These are phyloP conservation scores for Drosophila flavopinicola DNA, from an alignment of 2,888 invertebrate genomes.

Conservation along the genomic window DNA sequence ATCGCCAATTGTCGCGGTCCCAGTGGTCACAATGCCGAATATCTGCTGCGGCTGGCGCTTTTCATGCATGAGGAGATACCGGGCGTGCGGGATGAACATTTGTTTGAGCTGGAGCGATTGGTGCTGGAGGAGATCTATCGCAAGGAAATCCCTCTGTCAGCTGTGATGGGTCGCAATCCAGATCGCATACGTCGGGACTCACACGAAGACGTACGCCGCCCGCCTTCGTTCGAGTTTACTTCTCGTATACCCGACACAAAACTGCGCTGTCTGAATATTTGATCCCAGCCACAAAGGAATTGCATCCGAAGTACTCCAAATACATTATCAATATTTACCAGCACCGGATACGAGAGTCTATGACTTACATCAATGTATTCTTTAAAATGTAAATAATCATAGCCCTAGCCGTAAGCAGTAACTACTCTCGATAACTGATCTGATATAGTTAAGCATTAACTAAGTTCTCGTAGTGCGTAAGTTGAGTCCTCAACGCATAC, in stretches of 20 bases:
- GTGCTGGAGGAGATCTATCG: conserved; percentile 76
- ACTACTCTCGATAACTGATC: conserved; percentile 58
- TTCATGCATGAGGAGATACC: conserved; percentile 93
- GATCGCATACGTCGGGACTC: conserved; percentile 84
- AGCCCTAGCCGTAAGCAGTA: conserved; percentile 38
- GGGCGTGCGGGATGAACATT: conserved; percentile 90
- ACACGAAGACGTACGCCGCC: conserved; percentile 85
- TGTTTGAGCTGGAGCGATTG: conserved; percentile 89
- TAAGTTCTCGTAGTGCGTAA: conserved; percentile 51
- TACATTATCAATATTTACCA: conserved; percentile 18
- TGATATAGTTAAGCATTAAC: conserved; percentile 47
- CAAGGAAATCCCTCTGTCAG: conserved; percentile 76
- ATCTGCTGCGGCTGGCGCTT: conserved; percentile 92
- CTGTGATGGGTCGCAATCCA: conserved; percentile 85
- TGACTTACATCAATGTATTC: conserved; percentile 61
- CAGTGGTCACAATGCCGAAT: conserved; percentile 96
- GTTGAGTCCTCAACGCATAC: conserved; percentile 29
- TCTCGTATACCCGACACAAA: conserved; percentile 90
- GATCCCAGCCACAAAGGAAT: conserved; percentile 44
- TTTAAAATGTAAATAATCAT: conserved; percentile 56
- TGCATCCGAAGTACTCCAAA: conserved; percentile 26
- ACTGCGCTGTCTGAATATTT: conserved; percentile 92
- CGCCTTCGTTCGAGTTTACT: conserved; percentile 88
- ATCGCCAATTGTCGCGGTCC: conserved; percentile 91
- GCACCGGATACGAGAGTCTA: conserved; percentile 45